Base-by-base conservation (phyloP, 2,797 vertebrate species). In the Mormyrus hasselquistii region DNA sequence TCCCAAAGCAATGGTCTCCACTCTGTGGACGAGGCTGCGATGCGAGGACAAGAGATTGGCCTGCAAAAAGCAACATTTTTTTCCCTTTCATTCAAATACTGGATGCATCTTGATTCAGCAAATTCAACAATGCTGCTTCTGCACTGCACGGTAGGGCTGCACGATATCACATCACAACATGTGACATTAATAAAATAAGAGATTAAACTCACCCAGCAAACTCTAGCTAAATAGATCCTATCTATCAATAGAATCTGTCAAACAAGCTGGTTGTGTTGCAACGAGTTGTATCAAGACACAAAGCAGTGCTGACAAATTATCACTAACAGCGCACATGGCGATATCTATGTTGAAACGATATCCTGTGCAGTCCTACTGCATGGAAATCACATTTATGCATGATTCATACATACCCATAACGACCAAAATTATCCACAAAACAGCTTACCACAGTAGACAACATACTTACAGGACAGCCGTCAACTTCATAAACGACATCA, bases 401-500 rank as follows among this genome's bases (percentile, higher is more conserved):
- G 59, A 25, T 49, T 65, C 29, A 34, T 34, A 52, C 52, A 25
- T 2, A 29, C 4, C 9, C 22, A 52, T 25, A 22, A 85, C 2
- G 0, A 49, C 41, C 76, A 8, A 79, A 82, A 76, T 76, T 19
- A 34, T 82, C 76, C 3, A 53, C n/a, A 53, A 25, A 22, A 85
- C 82, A 85, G 14, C 2, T 52, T 52, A 85, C 4, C 47, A 85
- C 10, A 25, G 25, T 50, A 85, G 9, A 50, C 53, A 85, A 38
- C 65, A 89, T 44, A 97, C 98, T 98, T 95, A 99, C 98, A 52
- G 98, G 98, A 91, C 98, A 99, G 91, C 98, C 98, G 90, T 99
- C 99, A 49, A 99, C 99, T 95, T 99, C 98, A 93, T 99, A 99
- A 90, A 99, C 98, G 10, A 99, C 98, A 0, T 99, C 98, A 92